These are phyloP conservation scores for Asbolus verrucosus DNA, from an alignment of 1,140 invertebrate genomes.

Conservation along the genomic window DNA sequence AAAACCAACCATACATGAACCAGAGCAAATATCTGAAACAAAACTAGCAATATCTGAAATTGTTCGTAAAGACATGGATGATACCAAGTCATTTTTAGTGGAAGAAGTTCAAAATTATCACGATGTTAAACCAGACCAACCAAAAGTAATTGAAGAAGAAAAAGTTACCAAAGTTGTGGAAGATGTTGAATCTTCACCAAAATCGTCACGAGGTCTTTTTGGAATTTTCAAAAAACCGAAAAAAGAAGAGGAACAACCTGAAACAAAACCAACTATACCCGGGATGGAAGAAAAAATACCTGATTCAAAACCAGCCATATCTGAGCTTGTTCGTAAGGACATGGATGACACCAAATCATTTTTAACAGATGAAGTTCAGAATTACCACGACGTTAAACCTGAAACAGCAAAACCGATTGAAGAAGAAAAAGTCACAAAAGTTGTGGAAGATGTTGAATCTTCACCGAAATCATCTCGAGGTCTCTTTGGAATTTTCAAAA, in stretches of 20 bases:
- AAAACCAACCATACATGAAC: too few species aligned
- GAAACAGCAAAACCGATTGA: slow-evolving; percentile 21
- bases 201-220: slow-evolving; percentile 35
- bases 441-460: neutral
- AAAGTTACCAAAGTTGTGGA: slow-evolving; percentile 5
- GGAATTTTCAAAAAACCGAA: slow-evolving; percentile 49
- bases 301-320: slow-evolving; percentile 20
- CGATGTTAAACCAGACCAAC: slow-evolving; percentile 20
- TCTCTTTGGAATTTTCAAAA: slow-evolving; percentile 24
- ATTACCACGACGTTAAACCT: slow-evolving; percentile 52
- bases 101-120: slow-evolving; percentile 43
- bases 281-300: slow-evolving; percentile 51
- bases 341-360: slow-evolving; percentile 47
- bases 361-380: slow-evolving; percentile 52
- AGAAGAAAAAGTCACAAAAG: slow-evolving; percentile 34
- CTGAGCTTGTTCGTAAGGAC: slow-evolving; percentile 34
- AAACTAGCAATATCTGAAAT: slow-evolving; percentile 26
- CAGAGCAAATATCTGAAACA: too few species aligned
- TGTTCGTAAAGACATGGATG: slow-evolving; percentile 33
- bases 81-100: slow-evolving; percentile 26
- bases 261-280: too few species aligned
- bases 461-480: slow-evolving; percentile 5
- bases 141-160: slow-evolving; percentile 15
- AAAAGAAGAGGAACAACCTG: slow-evolving; percentile 50
- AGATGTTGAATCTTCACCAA: slow-evolving; percentile 5